A percentile compares a stretch with the other conserved stretches of the same genome.
Evolutionary conservation across 2,113 vertebrate species (phyloP).

Genomic region (Elephantulus edwardii): DNA sequence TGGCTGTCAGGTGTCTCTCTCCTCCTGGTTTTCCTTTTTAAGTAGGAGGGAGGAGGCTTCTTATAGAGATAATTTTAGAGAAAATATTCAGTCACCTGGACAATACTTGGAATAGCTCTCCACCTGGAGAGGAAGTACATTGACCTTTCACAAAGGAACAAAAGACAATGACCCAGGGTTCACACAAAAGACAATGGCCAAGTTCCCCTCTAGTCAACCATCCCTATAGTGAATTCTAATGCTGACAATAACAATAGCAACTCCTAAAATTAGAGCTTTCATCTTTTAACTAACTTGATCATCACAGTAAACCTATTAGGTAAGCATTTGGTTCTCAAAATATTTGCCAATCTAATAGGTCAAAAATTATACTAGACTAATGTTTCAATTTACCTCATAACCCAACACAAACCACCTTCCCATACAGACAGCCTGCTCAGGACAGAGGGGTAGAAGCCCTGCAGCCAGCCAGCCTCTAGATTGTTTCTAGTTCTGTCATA

Average conservation of each 20-base stretch:
- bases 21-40: background rate
- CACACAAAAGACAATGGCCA: background rate
- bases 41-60: background rate
- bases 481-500: background rate
- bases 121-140: background rate
- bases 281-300: background rate
- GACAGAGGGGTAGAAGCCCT: background rate
- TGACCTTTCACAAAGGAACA: fast-evolving
- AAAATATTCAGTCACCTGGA: too few relatives aligned
- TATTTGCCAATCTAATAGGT: background rate
- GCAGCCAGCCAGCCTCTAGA: background rate
- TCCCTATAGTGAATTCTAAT: fast-evolving
- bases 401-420: background rate
- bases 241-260: background rate
- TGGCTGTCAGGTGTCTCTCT: background rate
- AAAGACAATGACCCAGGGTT: background rate
- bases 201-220: fast-evolving
- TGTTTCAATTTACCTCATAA: background rate
- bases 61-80: background rate
- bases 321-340: background rate
- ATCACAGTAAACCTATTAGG: background rate
- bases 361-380: too few relatives aligned
- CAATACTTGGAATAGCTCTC: background rate
- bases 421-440: background rate
- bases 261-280: background rate